Base-by-base conservation (phyloP, 2,113 vertebrate genomes). In the Piliocolobus tephrosceles region DNA sequence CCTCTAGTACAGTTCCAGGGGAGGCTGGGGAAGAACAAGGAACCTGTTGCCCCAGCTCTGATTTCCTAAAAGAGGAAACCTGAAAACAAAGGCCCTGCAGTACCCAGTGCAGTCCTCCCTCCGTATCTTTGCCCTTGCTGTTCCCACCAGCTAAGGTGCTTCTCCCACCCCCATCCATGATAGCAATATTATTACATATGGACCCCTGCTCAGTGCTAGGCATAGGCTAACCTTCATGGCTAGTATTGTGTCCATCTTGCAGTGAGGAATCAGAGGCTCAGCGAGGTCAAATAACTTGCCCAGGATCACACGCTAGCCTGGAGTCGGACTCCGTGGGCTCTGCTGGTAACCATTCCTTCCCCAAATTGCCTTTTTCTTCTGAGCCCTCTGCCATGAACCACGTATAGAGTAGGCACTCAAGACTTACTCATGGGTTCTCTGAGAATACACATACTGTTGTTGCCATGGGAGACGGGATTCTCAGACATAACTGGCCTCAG, bases 331-430 rank as follows among this genome's bases (percentile, higher is more conserved):
- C n/a, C 70, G 8, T 4, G 1, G 82, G 22, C 13, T 45, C 43
- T 18, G 13, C 23, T 52, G 25, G 22, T 9, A 52, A n/a, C 66
- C 23, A 4, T 13, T 2, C 57, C 70, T 16, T 14, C 40, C 32
- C 2, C 0, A 35, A 20, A 4, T 3, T 3, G 1, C 47, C 68
- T 35, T 11, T 86, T 64, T 25, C 52, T 32, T 45, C 6, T 2
- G 6, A 90, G 61, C 22, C 40, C 45, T 64, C 47, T 8, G 17
- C 68, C 40, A 3, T 16, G 35, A 7, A 0, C 40, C 11, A 3
- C 2, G 25, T 47, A 35, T 18, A 9, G 38, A 38, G 12, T 5
- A 25, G 18, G 2, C 0, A 0, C 68, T 27, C 9, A 70, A 1
- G 91, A 66, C 5, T 2, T 0, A 6, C 30, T 66, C n/a, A 0